Percentiles rank a stretch among this genome's conserved stretches.
phyloP scores from a whole-genome alignment of 2,113 vertebrate genomes.

The Coturnix japonica region DNA sequence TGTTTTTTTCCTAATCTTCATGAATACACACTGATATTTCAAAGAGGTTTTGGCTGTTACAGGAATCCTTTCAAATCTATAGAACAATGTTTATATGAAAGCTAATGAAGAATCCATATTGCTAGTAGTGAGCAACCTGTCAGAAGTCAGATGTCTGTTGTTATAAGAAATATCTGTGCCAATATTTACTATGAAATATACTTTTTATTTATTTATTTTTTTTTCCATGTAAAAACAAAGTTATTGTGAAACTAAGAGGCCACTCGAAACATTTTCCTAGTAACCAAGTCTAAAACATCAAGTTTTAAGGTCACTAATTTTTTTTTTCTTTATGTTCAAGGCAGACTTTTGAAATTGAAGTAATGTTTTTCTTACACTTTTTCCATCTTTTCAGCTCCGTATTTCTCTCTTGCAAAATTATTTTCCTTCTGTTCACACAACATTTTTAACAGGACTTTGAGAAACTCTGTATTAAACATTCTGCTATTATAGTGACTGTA shows the following conservation, averaged over 20 bases:
- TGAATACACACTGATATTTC: background rate
- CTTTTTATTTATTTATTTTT: background rate
- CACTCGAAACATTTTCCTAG: background rate
- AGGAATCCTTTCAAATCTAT: background rate
- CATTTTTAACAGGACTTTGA: background rate
- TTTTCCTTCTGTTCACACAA: background rate
- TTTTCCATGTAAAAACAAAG: background rate
- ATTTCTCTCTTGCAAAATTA: background rate
- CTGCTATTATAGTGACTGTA: rapidly evolving
- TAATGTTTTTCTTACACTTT: background rate
- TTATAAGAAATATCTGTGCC: background rate
- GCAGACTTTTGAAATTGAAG: background rate
- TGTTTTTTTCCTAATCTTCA: background rate
- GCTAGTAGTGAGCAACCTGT: background rate
- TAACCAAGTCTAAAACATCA: background rate
- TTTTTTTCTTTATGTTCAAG: background rate
- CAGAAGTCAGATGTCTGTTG: background rate
- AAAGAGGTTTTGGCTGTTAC: background rate
- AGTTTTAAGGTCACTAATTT: background rate
- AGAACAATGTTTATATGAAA: background rate
- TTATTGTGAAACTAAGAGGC: background rate
- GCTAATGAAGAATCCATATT: background rate
- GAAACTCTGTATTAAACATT: background rate
- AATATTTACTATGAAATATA: background rate
- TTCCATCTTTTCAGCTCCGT: background rate